These are phyloP conservation scores for Baronia brevicornis DNA, from an alignment of 2,888 invertebrate species.

Conservation along the genomic window DNA sequence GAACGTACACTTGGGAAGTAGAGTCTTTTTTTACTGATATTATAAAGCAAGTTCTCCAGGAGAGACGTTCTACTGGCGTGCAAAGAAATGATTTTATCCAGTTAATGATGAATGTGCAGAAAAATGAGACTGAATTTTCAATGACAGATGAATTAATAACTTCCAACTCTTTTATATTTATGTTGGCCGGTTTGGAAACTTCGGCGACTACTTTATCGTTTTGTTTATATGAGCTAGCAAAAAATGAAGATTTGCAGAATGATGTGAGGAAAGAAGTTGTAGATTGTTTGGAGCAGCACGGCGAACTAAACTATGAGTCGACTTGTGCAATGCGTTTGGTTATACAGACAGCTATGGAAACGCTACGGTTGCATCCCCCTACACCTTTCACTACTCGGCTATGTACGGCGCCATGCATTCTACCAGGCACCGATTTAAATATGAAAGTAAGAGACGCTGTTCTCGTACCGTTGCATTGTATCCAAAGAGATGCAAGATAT, in stretches of 20 bases:
- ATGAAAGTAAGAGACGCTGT: slow-evolving; percentile 51
- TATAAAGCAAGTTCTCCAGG: slow-evolving; percentile 55
- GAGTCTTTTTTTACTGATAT: slow-evolving; percentile 57
- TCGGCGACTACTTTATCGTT: slow-evolving; percentile 63
- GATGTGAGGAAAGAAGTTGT: slow-evolving; percentile 45
- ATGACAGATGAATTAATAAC: slow-evolving; percentile 68
- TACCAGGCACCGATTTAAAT: slow-evolving; percentile 42
- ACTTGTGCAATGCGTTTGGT: slow-evolving; percentile 52
- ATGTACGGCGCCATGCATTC: slow-evolving; percentile 51
- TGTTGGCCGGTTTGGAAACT: slow-evolving; percentile 66
- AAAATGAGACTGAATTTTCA: slow-evolving; percentile 41
- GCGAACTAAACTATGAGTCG: slow-evolving; percentile 55
- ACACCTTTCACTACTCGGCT: slow-evolving; percentile 61
- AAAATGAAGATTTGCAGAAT: slow-evolving; percentile 52
- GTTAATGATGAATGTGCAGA: slow-evolving; percentile 65
- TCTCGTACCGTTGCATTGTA: slow-evolving; percentile 56
- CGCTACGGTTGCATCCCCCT: slow-evolving; percentile 58
- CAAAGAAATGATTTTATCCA: slow-evolving; percentile 62
- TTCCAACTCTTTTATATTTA: slow-evolving; percentile 69
- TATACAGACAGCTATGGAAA: slow-evolving; percentile 47
- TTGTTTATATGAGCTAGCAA: slow-evolving; percentile 61
- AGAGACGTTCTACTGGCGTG: slow-evolving; percentile 45
- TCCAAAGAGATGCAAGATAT: slow-evolving; percentile 53
- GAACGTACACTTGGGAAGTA: slow-evolving; percentile 54
- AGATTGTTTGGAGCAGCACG: slow-evolving; percentile 41